phyloP scores from a whole-genome alignment of 2,888 invertebrate genomes.

The Sialis fuliginosa region DNA sequence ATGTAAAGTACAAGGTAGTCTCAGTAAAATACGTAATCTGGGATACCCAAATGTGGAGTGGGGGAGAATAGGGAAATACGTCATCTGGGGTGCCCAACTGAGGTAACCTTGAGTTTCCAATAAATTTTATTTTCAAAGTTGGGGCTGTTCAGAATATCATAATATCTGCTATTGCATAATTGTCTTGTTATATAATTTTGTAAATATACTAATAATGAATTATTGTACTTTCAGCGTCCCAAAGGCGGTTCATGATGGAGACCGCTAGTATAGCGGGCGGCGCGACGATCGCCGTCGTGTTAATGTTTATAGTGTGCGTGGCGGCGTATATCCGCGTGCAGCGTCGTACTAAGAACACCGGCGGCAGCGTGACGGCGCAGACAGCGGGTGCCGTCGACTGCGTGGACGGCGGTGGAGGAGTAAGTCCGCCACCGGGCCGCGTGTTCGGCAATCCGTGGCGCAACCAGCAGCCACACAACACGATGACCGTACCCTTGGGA shows the following conservation, averaged over 20 bases:
- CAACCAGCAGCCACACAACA: not conserved
- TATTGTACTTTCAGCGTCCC: slow-evolving; percentile 36
- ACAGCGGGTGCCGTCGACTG: slow-evolving; percentile 18
- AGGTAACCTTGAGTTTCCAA: no score
- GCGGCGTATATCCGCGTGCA: slow-evolving; percentile 47
- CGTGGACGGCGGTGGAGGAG: slow-evolving; percentile 17
- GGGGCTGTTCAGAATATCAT: no score
- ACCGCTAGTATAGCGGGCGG: slow-evolving; percentile 78
- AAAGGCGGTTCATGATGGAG: slow-evolving; percentile 70
- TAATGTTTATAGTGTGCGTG: slow-evolving; percentile 48
- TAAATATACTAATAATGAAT: not conserved
- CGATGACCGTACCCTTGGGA: no score
- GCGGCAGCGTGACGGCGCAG: slow-evolving; percentile 10
- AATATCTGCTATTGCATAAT: no score
- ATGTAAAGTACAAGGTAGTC: no score
- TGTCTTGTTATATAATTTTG: not conserved
- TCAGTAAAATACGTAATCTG: no score
- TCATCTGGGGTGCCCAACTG: no score
- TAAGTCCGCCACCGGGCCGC: not conserved
- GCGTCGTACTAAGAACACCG: slow-evolving; percentile 27
- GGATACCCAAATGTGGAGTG: no score
- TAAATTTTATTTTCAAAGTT: not conserved
- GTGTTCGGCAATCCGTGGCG: slow-evolving; percentile 7
- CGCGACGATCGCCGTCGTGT: slow-evolving; percentile 53
- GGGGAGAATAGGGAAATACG: no score